phyloP scores from a whole-genome alignment of 2,113 vertebrate genomes.

The Ramphastos sulfuratus region DNA sequence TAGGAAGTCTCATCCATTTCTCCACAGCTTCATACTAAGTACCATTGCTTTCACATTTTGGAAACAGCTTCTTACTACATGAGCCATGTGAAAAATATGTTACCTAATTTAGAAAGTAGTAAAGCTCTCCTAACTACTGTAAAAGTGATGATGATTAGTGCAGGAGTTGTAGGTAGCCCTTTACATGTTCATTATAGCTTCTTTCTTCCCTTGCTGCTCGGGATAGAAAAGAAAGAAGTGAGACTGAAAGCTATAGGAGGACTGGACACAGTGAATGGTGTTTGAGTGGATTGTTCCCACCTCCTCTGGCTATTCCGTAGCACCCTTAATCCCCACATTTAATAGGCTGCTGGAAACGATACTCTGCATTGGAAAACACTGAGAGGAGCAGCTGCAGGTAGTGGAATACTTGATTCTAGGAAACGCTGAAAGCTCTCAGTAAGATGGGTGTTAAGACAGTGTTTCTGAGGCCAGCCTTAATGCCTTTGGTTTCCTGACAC shows the following conservation, averaged over 20 bases:
- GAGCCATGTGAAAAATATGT: neutral
- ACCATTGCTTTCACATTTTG: neutral
- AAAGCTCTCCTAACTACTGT: constrained; percentile 41
- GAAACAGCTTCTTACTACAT: constrained; percentile 11
- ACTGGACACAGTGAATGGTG: neutral
- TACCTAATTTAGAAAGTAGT: constrained; percentile 52
- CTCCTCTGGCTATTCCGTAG: neutral
- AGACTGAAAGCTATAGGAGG: neutral
- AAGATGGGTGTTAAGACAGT: neutral
- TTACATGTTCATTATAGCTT: neutral
- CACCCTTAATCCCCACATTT: neutral
- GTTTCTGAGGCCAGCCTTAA: neutral
- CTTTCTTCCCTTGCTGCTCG: neutral
- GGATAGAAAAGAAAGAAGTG: neutral
- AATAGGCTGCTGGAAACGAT: neutral
- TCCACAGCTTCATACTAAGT: neutral
- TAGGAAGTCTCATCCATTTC: neutral
- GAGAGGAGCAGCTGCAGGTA: neutral
- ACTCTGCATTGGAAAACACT: neutral
- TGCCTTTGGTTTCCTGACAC: neutral
- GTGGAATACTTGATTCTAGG: neutral
- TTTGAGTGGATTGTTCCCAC: neutral
- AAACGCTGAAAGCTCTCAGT: neutral
- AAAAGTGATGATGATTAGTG: constrained; percentile 52
- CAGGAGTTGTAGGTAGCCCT: constrained; percentile 21